Evolutionary conservation across 1,140 invertebrate species (phyloP), one percentile per base, ranked within the genome.

Genomic region (Frieseomelitta varia): DNA sequence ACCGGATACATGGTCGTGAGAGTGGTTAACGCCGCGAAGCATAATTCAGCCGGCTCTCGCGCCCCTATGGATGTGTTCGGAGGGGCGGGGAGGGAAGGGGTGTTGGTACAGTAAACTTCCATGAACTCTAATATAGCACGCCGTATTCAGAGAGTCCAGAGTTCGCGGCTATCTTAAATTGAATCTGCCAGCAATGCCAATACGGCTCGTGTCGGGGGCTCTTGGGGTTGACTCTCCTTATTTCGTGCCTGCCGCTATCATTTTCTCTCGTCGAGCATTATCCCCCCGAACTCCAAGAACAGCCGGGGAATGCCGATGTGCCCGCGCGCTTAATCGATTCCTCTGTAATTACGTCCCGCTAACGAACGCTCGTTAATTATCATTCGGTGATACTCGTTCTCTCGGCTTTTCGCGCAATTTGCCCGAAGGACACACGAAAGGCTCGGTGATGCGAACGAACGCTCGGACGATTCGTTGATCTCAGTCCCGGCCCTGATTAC

Each of bases 101-200:
- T 67, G 82, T 80, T 61, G 85, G 84, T 85, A 88, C 78, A 87
- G 85, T 84, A 86, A 91, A 91, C 90, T 91, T 90, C 76, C 82
- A 91, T 86, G 81, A 90, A 90, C 90, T 91, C 84, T 89, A 90
- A 91, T 91, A 91, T 90, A 91, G 86, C 79, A 77, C 56, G 83
- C 75, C 51, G 88, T 83, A 91, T 91, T 90, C 88, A 84, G 82
- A 67, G 81, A 91, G 90, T 86, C 82, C 84, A 90, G 86, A 92
- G 88, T 91, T 91, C 85, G 86, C 85, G 86, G 87, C 90, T 92
- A 92, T 92, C 91, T 92, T 91, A 92, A 92, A 92, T 92, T 92
- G 91, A 92, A 92, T 92, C 91, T 90, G 90, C 88, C 90, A 87
- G 75, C 88, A 78, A 89, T 87, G 88, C 79, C 82, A 87, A 89